Evolutionary conservation across 2,113 vertebrate genomes (phyloP), one percentile per base, ranked within the genome.

Genomic region (Catharus fuscescens): DNA sequence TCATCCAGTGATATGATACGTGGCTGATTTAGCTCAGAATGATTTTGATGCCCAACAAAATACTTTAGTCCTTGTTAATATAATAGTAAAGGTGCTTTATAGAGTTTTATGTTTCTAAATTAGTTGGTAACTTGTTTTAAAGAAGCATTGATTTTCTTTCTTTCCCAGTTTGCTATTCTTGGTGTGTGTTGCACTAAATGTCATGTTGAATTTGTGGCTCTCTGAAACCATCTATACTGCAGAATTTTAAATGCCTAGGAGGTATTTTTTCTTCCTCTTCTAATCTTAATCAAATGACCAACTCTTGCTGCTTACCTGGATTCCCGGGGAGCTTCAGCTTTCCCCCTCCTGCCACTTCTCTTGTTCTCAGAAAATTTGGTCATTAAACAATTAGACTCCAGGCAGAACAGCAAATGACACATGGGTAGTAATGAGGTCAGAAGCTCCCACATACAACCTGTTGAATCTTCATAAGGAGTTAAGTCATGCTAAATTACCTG

Each of bases 101-200:
- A 84, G 91, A 83, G 86, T 83, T 95, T 66, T 92, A 70, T 80
- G 64, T 92, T 86, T 97, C 94, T 92, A 93, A 96, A 94, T 97
- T 76, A 91, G 61, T 69, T 90, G 59, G 73, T 86, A 96, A 83
- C 73, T 87, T 96, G 80, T 96, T 94, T 95, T 92, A 93, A 97
- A 95, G 84, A 73, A 92, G n/a, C 66, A 96, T 81, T 92, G 93
- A 96, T 96, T 96, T 94, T 67, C 19, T 69, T 64, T 78, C 32
- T 67, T 93, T n/a, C 10, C n/a, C 53, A 67, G 62, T 94, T 96
- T 31, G 24, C 91, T 93, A 15, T 88, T 94, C 61, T 85, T 23
- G 4, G 85, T 93, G 26, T 86, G 38, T 90, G 86, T 91, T 25
- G 26, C 57, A 34, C 47, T 89, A 95, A 94, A 94, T 95, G 95